These are phyloP conservation scores for Hyles euphorbiae DNA, from an alignment of 1,140 invertebrate genomes.

Conservation along the genomic window DNA sequence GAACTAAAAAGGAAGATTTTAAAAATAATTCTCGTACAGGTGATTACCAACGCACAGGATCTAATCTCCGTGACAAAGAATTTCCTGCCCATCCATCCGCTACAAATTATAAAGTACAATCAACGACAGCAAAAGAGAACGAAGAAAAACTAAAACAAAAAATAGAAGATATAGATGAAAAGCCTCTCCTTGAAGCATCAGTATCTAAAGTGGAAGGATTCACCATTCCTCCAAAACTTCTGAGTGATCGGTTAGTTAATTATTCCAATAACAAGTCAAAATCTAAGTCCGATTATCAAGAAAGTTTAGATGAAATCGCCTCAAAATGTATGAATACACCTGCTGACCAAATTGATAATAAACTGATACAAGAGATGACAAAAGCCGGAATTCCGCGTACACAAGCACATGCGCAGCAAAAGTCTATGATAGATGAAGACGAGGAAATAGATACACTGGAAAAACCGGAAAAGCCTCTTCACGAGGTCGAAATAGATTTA, in stretches of 20 bases:
- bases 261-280: not conserved
- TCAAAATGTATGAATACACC: constrained; percentile 33
- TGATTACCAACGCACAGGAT: constrained; percentile 1
- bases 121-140: constrained; percentile 25
- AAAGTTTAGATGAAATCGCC: constrained; percentile 30
- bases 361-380: constrained; percentile 38
- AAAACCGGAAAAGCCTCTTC: constrained; percentile 5
- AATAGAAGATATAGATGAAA: constrained; percentile 43
- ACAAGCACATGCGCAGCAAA: constrained; percentile 4
- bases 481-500: constrained; percentile 10
- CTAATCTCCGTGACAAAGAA: not conserved
- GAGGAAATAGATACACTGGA: constrained; percentile 14
- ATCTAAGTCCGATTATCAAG: not conserved
- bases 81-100: not conserved
- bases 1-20: not conserved
- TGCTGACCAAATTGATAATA: constrained; percentile 31
- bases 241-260: constrained; percentile 16
- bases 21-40: constrained; percentile 3
- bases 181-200: constrained; percentile 31
- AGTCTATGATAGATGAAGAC: constrained; percentile 1
- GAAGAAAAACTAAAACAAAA: constrained; percentile 39
- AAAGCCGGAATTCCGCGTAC: constrained; percentile 20
- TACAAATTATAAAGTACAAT: constrained; percentile 13
- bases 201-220: constrained; percentile 29
- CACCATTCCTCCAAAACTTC: constrained; percentile 26